Percentiles rank a stretch among this genome's conserved stretches.
These are phyloP conservation scores for Drosophila mayaguana DNA, from an alignment of 2,888 invertebrate species.

Conservation along the genomic window DNA sequence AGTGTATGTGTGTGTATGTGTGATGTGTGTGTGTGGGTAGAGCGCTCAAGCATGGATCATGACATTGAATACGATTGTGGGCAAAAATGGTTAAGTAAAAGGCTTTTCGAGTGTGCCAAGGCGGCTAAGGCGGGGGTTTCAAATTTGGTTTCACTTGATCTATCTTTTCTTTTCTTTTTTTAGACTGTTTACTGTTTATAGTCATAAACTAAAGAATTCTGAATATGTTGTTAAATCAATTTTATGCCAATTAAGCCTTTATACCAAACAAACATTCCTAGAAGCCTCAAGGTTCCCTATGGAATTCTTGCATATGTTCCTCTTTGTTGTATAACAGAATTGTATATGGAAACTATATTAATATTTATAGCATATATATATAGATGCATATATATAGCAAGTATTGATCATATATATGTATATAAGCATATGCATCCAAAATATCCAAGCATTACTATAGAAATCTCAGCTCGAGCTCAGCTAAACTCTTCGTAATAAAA, in stretches of 20 bases:
- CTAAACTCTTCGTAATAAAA: neutral
- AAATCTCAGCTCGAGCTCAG: neutral
- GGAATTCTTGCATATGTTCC: neutral
- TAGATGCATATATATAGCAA: too few species aligned
- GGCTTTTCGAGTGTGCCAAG: neutral
- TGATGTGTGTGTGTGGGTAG: slow-evolving; percentile 1
- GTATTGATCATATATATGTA: too few species aligned
- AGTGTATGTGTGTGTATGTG: neutral
- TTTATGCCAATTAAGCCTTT: too few species aligned
- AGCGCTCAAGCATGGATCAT: slow-evolving; percentile 26
- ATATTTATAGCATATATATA: too few species aligned
- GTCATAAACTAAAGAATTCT: too few species aligned
- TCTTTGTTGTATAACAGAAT: neutral
- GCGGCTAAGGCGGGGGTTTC: neutral
- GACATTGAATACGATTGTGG: slow-evolving; percentile 47
- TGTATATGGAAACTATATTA: too few species aligned
- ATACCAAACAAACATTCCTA: too few species aligned
- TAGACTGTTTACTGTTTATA: too few species aligned
- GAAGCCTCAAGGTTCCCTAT: neutral
- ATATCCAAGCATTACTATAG: neutral
- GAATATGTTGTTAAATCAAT: neutral
- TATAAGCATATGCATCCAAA: neutral
- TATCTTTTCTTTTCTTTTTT: too few species aligned
- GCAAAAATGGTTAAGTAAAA: slow-evolving; percentile 29
- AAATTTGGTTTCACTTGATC: neutral